These are phyloP conservation scores for Ladona fulva DNA, from an alignment of 1,140 invertebrate genomes.

Conservation along the genomic window DNA sequence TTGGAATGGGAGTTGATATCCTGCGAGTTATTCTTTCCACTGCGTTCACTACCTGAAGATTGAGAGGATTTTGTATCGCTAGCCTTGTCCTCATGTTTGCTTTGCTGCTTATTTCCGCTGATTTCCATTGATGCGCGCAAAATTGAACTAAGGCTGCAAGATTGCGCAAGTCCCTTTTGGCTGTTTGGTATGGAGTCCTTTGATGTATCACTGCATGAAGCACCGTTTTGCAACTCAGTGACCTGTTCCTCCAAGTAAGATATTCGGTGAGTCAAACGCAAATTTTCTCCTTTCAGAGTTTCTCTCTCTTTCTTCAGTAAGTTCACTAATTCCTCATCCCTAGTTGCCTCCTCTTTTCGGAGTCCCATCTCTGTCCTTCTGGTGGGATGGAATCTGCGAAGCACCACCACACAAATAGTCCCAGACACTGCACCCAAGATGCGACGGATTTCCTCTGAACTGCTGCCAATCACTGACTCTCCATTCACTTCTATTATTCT, in stretches of 20 bases:
- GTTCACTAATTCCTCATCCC: conserved; percentile 28
- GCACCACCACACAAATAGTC: conserved; percentile 43
- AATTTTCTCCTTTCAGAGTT: conserved; percentile 61
- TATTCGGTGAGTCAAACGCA: conserved; percentile 74
- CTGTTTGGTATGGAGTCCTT: conserved; percentile 22
- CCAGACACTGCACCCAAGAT: conserved; percentile 40
- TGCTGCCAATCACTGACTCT: conserved; percentile 57
- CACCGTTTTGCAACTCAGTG: conserved; percentile 47
- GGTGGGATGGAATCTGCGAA: conserved; percentile 30
- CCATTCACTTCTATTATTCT: conserved; percentile 80
- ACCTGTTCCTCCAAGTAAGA: conserved; percentile 84
- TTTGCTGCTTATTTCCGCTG: background rate
- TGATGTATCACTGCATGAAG: conserved; percentile 26
- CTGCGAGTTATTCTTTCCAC: conserved; percentile 10
- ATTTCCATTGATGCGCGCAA: too few relatives aligned
- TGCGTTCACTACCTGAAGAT: background rate
- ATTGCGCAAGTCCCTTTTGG: conserved; percentile 14
- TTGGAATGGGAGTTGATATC: conserved; percentile 27
- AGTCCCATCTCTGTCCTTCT: conserved; percentile 36
- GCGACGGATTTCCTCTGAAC: conserved; percentile 55
- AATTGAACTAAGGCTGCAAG: conserved; percentile 14
- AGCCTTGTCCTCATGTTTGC: background rate
- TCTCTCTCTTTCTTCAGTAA: conserved; percentile 34
- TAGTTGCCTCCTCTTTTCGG: conserved; percentile 36
- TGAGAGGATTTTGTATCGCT: background rate